Evolutionary conservation across 1,140 invertebrate species (phyloP).

Genomic region (Ceratitis capitata): DNA sequence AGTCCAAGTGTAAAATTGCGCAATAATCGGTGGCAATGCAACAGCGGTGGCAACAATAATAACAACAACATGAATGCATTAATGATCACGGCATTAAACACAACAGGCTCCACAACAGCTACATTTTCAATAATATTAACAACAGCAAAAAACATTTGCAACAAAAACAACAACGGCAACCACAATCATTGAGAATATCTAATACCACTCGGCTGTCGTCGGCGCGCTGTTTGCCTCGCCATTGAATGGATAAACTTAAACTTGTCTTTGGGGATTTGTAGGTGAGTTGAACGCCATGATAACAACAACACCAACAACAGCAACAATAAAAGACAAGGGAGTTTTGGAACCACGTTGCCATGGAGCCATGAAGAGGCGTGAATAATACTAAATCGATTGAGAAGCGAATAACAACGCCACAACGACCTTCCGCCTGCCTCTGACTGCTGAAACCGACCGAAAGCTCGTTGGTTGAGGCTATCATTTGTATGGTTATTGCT

Average conservation of each 20-base stretch:
- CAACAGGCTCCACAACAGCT: background rate
- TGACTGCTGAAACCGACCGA: background rate
- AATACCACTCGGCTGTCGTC: background rate
- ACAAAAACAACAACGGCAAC: background rate
- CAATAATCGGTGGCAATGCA: constrained; percentile 22
- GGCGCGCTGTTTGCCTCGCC: constrained; percentile 1
- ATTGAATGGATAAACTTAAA: constrained; percentile 48
- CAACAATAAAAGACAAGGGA: too few relatives aligned
- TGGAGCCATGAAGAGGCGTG: constrained; percentile 55
- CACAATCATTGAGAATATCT: background rate
- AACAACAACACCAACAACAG: background rate
- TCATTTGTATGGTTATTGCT: background rate
- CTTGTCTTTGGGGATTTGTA: constrained; percentile 62
- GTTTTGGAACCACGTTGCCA: too few relatives aligned
- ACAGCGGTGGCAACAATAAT: constrained; percentile 8
- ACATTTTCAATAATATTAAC: too few relatives aligned
- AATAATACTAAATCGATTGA: constrained; percentile 33
- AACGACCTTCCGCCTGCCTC: constrained; percentile 18
- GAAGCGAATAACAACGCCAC: constrained; percentile 1
- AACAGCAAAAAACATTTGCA: constrained; percentile 13
- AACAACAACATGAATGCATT: constrained; percentile 41
- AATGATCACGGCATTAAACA: constrained; percentile 2
- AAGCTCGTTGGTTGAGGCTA: too few relatives aligned
- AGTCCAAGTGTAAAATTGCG: constrained; percentile 52
- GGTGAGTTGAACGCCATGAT: constrained; percentile 49